Evolutionary conservation across 1,140 invertebrate genomes (phyloP), one percentile per base, ranked within the genome.

Genomic region (Capitella teleta): DNA sequence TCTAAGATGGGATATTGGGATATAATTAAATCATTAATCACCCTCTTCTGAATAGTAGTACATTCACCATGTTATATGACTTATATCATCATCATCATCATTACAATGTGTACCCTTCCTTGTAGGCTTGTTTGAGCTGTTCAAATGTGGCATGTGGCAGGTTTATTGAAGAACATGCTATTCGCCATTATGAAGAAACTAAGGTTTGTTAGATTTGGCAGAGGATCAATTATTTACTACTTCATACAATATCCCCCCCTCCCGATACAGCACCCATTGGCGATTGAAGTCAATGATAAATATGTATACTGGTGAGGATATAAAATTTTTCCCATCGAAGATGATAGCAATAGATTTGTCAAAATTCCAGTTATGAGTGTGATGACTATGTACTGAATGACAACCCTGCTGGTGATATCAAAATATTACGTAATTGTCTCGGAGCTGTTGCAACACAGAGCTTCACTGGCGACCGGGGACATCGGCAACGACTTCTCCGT

Each of bases 101-200:
- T n/a, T n/a, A n/a, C n/a, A n/a, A n/a, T n/a, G n/a, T n/a, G n/a
- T n/a, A n/a, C n/a, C n/a, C n/a, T n/a, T n/a, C n/a, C n/a, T n/a
- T n/a, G n/a, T 38, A 68, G 66, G 66, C 66, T 6, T 68, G 66
- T 55, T 48, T 68, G n/a, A 65, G 58, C 42, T 68, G 66, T 53
- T 51, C 63, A 28, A 56, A 63, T 59, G 61, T 66, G 8, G 64
- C 64, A 0, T 66, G 66, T 63, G 66, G 66, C 14, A 50, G 62
- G 37, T 65, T 64, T 44, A 65, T 61, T 50, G 58, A 63, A 23
- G 62, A 62, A 52, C 66, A 68, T 63, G 63, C 64, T 19, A 45
- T 64, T 1, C 52, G 61, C 16, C 66, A 68, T 52, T 68, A 58
- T 43, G 44, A 59, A 40, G 56, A 63, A 28, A 61, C 58, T 18